Percentiles rank a stretch among this genome's conserved stretches.
phyloP scores from a whole-genome alignment of 2,113 vertebrate species.

The Podarcis muralis region DNA sequence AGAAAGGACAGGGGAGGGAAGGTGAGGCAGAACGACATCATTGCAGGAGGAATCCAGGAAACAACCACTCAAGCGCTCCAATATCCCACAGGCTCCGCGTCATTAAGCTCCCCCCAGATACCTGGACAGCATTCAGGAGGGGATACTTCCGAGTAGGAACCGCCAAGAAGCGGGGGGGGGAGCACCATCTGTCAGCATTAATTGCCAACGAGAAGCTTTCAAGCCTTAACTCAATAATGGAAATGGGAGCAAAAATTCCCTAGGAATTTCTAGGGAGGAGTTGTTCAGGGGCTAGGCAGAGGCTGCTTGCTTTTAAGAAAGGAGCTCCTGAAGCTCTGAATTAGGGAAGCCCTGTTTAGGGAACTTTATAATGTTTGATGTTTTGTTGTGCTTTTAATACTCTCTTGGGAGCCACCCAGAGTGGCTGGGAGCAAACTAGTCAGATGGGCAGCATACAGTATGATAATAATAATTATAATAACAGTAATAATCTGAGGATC shows the following conservation, averaged over 20 bases:
- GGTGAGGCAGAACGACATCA: neutral
- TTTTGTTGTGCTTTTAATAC: no score
- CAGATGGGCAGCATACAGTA: no score
- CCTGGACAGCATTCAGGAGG: conserved; percentile 29
- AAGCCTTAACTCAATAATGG: conserved; percentile 37
- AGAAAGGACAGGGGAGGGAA: neutral
- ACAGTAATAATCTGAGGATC: neutral
- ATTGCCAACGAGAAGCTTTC: neutral
- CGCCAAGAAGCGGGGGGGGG: neutral
- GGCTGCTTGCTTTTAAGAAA: no score
- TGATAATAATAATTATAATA: no score
- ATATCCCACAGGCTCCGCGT: neutral
- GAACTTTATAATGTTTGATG: no score
- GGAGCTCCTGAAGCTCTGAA: conserved; percentile 27
- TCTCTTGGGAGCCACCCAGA: no score
- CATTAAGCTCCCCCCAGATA: conserved; percentile 31
- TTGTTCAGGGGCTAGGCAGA: no score
- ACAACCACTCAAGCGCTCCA: neutral
- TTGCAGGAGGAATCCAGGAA: neutral
- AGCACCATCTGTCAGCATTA: conserved; percentile 54
- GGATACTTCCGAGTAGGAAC: conserved; percentile 36
- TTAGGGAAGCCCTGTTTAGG: neutral
- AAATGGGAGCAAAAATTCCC: conserved; percentile 45
- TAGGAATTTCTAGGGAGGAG: conserved; percentile 4
- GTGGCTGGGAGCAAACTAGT: no score